A percentile compares a stretch with the other conserved stretches of the same genome.
phyloP scores from a whole-genome alignment of 2,113 vertebrate genomes.

The Paedocypris sp. region DNA sequence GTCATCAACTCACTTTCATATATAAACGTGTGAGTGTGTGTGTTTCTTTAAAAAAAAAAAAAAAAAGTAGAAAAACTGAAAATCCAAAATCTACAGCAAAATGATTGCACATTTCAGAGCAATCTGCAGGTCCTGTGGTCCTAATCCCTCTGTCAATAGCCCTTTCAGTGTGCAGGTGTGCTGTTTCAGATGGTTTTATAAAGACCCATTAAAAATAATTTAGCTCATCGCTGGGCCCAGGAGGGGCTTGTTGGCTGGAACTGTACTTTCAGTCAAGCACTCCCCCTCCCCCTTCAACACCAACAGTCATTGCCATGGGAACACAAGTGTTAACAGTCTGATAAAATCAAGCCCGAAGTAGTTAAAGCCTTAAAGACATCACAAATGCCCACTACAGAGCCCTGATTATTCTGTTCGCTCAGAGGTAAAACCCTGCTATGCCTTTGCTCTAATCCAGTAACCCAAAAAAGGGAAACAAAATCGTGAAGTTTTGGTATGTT shows the following conservation, averaged over 20 bases:
- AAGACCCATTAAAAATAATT: slow-evolving; percentile 74
- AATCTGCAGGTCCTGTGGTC: slow-evolving; percentile 59
- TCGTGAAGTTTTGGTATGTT: no score
- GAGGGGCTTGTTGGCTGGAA: slow-evolving; percentile 51
- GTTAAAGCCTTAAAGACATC: neutral
- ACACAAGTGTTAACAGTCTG: slow-evolving; percentile 18
- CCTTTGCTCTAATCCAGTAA: no score
- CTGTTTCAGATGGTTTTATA: slow-evolving; percentile 69
- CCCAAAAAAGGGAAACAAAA: no score
- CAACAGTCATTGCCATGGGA: slow-evolving; percentile 46
- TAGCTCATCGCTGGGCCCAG: slow-evolving; percentile 57
- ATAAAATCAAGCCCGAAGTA: neutral
- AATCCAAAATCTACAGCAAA: slow-evolving; percentile 57
- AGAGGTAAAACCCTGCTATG: no score
- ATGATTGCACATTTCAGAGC: slow-evolving; percentile 65
- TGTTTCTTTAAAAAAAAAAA: no score
- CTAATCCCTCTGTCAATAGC: slow-evolving; percentile 68
- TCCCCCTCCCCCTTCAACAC: slow-evolving; percentile 24
- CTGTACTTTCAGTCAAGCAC: slow-evolving; percentile 35
- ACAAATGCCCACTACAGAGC: no score
- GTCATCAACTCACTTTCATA: no score
- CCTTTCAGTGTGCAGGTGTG: slow-evolving; percentile 63
- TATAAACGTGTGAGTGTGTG: no score
- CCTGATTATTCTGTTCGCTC: no score
- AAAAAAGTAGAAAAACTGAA: slow-evolving; percentile 28